Percentiles rank a stretch among this genome's conserved stretches.
Conservation (phyloP, 2,113 vertebrate genomes). For the Odocoileus virginianus region DNA sequence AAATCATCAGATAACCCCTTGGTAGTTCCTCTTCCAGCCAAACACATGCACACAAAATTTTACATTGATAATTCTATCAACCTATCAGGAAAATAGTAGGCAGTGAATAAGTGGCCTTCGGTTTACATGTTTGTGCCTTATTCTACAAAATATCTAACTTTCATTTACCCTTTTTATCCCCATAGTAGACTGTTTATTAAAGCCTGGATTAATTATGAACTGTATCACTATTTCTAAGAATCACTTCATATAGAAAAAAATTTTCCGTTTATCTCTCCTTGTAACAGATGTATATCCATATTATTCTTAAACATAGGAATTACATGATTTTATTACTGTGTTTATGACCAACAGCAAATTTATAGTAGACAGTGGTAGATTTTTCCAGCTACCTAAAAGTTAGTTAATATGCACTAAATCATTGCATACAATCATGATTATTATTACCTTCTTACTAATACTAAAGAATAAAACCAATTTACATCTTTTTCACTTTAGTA, state of each 20-base stretch:
- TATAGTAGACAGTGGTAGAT: neutral
- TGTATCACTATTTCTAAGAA: constrained; percentile 15
- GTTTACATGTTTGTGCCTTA: neutral
- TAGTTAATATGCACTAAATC: neutral
- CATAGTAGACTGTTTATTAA: neutral
- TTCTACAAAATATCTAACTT: neutral
- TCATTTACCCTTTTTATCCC: neutral
- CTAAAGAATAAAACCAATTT: constrained; percentile 18
- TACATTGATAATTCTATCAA: neutral
- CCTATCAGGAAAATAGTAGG: neutral
- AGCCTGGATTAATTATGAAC: neutral
- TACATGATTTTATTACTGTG: neutral
- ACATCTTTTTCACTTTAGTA: constrained; percentile 1
- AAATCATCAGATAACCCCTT: neutral
- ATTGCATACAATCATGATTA: neutral
- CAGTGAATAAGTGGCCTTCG: neutral
- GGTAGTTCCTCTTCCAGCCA: neutral
- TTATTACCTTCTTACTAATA: neutral
- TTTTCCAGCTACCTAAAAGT: neutral
- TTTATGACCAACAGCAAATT: neutral
- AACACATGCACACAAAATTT: neutral
- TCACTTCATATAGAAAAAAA: neutral
- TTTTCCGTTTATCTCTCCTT: neutral
- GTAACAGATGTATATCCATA: neutral
- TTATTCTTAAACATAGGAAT: constrained; percentile 17